Conservation (phyloP, 2,888 invertebrate genomes). For the Rhamphomyia laevipes region DNA sequence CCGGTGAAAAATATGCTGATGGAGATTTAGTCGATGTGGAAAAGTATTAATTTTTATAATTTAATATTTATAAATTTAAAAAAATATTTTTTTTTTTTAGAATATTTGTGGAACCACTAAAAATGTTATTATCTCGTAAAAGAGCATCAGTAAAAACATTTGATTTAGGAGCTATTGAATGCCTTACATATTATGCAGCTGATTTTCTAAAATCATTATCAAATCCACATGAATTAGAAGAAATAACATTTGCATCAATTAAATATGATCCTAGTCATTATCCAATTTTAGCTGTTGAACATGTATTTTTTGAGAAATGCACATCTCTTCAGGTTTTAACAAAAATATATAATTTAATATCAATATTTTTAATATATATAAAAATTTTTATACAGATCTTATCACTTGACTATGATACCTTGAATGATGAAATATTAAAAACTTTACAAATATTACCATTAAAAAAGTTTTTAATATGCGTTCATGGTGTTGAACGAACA, state of each 20-base stretch:
- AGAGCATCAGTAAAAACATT: constrained; percentile 28
- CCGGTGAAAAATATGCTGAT: constrained; percentile 26
- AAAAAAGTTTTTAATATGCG: constrained; percentile 52
- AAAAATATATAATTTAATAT: neutral
- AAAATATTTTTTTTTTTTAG: constrained; percentile 16
- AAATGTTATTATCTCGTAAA: constrained; percentile 31
- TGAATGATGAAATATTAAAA: constrained; percentile 32
- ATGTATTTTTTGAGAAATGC: constrained; percentile 47
- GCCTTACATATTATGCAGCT: constrained; percentile 31
- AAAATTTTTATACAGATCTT: constrained; percentile 20
- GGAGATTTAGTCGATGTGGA: constrained; percentile 32
- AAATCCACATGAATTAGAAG: constrained; percentile 44
- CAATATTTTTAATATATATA: neutral
- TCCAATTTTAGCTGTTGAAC: constrained; percentile 41
- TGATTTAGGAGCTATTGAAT: constrained; percentile 36
- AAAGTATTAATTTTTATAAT: constrained; percentile 23
- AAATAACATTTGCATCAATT: constrained; percentile 57
- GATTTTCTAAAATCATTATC: constrained; percentile 33
- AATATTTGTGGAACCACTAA: constrained; percentile 34
- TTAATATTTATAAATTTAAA: neutral
- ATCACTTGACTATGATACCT: constrained; percentile 34
- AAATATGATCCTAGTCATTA: constrained; percentile 62
- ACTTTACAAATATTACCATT: constrained; percentile 36
- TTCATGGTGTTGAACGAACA: constrained; percentile 52
- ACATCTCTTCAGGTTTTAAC: constrained; percentile 43